Evolutionary conservation across 2,797 vertebrate species (phyloP).

Genomic region (Sitta carolinensis): DNA sequence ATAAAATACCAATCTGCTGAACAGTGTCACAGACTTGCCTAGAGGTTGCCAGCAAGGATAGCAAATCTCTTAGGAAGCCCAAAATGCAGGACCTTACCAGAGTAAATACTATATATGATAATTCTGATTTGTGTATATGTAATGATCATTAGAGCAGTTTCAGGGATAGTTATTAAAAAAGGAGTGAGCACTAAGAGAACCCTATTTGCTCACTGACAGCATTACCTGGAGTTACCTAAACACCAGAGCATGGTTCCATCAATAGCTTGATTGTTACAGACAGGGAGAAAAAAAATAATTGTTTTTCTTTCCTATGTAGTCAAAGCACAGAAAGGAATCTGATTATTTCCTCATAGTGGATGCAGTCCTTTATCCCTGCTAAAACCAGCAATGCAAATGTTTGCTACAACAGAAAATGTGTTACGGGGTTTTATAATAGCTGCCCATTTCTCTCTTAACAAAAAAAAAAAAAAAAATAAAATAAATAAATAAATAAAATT

Average conservation of each 20-base stretch:
- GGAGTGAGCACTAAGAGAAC: background rate
- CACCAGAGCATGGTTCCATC: background rate
- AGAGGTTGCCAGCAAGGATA: background rate
- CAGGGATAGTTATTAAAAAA: background rate
- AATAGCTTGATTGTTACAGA: background rate
- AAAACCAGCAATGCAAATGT: background rate
- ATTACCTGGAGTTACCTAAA: background rate
- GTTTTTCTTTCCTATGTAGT: background rate
- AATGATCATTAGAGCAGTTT: background rate
- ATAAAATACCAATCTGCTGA: background rate
- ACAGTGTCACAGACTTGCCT: background rate
- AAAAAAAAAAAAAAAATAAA: too few species aligned
- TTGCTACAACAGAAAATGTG: background rate
- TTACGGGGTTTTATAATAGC: background rate
- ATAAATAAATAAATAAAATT: background rate
- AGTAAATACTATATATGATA: background rate
- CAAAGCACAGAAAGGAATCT: background rate
- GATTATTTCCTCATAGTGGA: background rate
- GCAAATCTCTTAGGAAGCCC: background rate
- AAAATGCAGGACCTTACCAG: background rate
- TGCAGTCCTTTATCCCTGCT: background rate
- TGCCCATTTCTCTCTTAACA: background rate
- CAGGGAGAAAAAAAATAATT: fast-evolving
- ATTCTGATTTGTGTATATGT: background rate
- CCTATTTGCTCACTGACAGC: background rate